Evolutionary conservation across 2,888 invertebrate species (phyloP), one percentile per base, ranked within the genome.

Genomic region (Stegophylla sp.): DNA sequence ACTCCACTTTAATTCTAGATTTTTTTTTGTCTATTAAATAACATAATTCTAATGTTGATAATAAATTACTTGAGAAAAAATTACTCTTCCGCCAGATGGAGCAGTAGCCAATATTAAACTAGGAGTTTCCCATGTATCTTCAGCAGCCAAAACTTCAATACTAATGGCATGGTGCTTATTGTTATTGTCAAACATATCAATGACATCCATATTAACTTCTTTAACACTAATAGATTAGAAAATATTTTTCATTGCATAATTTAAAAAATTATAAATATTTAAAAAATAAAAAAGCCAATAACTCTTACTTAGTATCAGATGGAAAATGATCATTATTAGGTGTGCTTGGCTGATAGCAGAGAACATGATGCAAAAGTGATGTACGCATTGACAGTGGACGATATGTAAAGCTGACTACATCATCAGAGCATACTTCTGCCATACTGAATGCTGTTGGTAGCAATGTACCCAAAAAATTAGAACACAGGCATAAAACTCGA

Each of bases 121-220:
- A 0, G 94, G 94, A 0, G 94, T 94, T 81, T 94, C 92, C 94
- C 94, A 94, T 0, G 94, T 94, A 86, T 94, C 94, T 85, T 94
- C 94, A 0, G 92, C 92, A 0, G 94, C 94, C 82, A 94, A 87
- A 43, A 94, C 91, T 85, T 92, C 90, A 10, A 94, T 92, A 84
- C 92, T 91, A 83, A 94, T 87, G 84, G 91, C 91, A 85, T 94
- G 92, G 1, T 89, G 89, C 82, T 90, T 89, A 73, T 91, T 91
- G 81, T 88, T 88, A 12, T 88, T 88, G 86, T 88, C 88, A 84
- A 86, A 86, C 83, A 88, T 86, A 85, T 88, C 88, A 84, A 88
- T 86, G 84, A 88, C 87, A 86, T 88, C 87, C 86, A 87, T 88
- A 86, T 84, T 84, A 12, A 61, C 45, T n/a, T 67, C 53, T 74